phyloP scores from a whole-genome alignment of 2,113 vertebrate species.

The Cyprinodon brontotheroides region DNA sequence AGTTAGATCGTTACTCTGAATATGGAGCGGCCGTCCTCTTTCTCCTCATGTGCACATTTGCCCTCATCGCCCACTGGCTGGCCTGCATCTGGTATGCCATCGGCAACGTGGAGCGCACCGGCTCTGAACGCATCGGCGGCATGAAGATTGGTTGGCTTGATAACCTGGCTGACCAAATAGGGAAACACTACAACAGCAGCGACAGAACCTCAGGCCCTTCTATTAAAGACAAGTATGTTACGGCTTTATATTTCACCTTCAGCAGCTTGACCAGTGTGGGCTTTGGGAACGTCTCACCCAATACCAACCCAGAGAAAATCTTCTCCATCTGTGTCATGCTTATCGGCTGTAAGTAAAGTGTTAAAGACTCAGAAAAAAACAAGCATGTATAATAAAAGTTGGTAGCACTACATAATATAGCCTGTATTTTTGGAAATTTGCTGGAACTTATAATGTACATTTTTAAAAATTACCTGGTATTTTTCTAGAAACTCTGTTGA shows the following conservation, averaged over 20 bases:
- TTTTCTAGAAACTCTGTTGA: too few relatives aligned
- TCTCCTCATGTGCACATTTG: slow-evolving; percentile 95
- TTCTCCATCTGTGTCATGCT: slow-evolving; percentile 99
- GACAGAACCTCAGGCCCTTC: slow-evolving; percentile 88
- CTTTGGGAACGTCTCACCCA: slow-evolving; percentile 96
- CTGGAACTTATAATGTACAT: too few relatives aligned
- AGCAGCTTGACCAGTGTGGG: slow-evolving; percentile 99
- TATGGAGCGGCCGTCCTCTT: slow-evolving; percentile 92
- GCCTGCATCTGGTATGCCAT: slow-evolving; percentile 98
- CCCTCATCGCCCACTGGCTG: slow-evolving; percentile 94
- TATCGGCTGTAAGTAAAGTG: slow-evolving; percentile 92
- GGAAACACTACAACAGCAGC: slow-evolving; percentile 91
- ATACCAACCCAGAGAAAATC: slow-evolving; percentile 99
- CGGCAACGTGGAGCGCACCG: slow-evolving; percentile 90
- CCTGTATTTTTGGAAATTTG: too few relatives aligned
- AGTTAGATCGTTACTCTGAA: slow-evolving; percentile 94
- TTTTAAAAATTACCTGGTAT: too few relatives aligned
- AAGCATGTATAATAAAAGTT: too few relatives aligned
- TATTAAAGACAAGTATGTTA: slow-evolving; percentile 97
- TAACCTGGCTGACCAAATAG: slow-evolving; percentile 93
- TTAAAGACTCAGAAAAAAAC: background rate
- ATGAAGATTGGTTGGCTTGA: slow-evolving; percentile 97
- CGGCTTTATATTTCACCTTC: slow-evolving; percentile 99
- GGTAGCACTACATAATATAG: too few relatives aligned
- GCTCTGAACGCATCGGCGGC: slow-evolving; percentile 80